Evolutionary conservation across 2,888 invertebrate species (phyloP), one percentile per base, ranked within the genome.

Genomic region (Euspilapteryx auroguttella): DNA sequence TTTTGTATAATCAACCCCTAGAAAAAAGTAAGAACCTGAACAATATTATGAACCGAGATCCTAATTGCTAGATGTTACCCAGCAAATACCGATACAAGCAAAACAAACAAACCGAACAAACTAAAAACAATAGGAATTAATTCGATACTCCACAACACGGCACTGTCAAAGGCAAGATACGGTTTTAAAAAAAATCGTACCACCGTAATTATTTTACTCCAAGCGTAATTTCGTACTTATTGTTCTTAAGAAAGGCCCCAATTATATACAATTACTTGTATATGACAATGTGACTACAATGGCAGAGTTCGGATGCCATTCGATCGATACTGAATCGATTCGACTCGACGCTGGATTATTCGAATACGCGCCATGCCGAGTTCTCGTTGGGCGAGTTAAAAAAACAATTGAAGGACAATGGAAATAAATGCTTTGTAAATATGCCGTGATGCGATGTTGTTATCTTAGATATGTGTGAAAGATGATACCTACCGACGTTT

Each of bases 181-280:
- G 23, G 23, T n/a, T 6, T 11, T 4, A 23, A 5, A 4, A 9
- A 5, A 6, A 23, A 62, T 64, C 65, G 46, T 56, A 52, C 39
- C 40, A 53, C 54, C 42, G 58, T 56, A 71, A 75, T 73, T 73
- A 71, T 71, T 71, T 62, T 56, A 61, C 46, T 54, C 64, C 64
- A 61, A 55, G 57, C 59, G 66, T 62, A 71, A 73, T 73, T 69
- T 69, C 43, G 52, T 48, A n/a, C 55, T 68, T 71, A 71, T 73
- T 73, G 73, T 75, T 73, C 73, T 65, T 55, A 48, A 65, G 71
- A 71, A 73, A 66, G 58, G 57, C 64, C n/a, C n/a, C 71, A 73
- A 75, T 75, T 75, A 75, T 68, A 66, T 71, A 71, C 69, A 71
- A 75, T 73, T 75, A 73, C 68, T 52, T 49, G 62, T 66, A 68